Evolutionary conservation across 2,113 vertebrate species (phyloP).

Genomic region (Ia io): DNA sequence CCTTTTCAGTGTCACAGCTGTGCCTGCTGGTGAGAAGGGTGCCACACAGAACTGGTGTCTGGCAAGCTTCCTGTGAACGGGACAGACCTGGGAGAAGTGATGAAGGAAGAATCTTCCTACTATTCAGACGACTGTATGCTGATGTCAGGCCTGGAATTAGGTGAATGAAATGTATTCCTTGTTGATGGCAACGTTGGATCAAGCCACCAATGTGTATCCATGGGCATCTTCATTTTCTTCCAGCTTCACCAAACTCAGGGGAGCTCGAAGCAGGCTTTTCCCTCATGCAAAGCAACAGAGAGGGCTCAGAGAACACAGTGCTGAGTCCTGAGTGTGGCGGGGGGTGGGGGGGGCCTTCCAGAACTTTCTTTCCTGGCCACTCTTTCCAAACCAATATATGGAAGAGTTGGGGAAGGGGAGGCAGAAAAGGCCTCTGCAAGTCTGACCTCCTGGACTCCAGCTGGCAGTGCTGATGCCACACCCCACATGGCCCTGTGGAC

Average conservation of each 20-base stretch:
- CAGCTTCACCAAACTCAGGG: background rate
- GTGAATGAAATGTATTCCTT: background rate
- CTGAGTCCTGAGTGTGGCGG: no score
- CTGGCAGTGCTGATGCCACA: background rate
- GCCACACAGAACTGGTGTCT: rapidly evolving
- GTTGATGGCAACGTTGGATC: background rate
- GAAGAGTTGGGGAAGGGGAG: background rate
- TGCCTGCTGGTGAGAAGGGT: rapidly evolving
- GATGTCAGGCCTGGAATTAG: background rate
- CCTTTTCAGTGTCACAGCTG: background rate
- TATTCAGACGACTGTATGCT: background rate
- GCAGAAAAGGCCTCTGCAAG: background rate
- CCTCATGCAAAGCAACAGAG: background rate
- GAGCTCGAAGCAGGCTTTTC: background rate
- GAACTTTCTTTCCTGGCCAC: background rate
- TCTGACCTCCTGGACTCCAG: background rate
- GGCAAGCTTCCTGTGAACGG: background rate
- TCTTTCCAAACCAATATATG: background rate
- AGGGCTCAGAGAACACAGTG: background rate
- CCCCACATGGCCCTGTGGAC: background rate
- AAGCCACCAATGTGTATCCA: background rate
- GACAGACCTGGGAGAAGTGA: background rate
- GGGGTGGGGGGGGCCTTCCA: background rate
- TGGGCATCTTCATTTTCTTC: background rate
- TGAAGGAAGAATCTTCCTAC: background rate